These are phyloP conservation scores for Aleiodes alternator DNA, from an alignment of 2,888 invertebrate genomes.

Conservation along the genomic window DNA sequence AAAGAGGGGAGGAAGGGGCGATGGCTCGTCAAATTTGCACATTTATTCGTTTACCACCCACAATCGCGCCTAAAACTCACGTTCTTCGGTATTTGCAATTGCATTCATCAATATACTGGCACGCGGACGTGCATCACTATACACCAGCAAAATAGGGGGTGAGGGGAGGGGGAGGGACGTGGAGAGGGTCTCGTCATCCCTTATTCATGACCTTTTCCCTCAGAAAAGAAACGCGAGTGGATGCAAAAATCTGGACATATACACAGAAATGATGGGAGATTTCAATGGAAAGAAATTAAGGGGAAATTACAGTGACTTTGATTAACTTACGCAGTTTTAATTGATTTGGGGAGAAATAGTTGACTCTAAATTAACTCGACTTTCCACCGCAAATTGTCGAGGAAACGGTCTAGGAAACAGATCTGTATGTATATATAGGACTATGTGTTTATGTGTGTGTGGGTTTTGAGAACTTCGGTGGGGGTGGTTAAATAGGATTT, in stretches of 20 bases:
- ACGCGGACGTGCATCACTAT: constrained; percentile 32
- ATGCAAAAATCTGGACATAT: not conserved
- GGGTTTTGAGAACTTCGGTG: too few relatives aligned
- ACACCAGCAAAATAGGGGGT: not conserved
- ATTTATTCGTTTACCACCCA: constrained; percentile 71
- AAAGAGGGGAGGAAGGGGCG: constrained; percentile 46
- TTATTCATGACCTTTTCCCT: constrained; percentile 65
- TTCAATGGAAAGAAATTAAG: too few relatives aligned
- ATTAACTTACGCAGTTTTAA: constrained; percentile 60
- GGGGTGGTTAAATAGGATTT: constrained; percentile 24
- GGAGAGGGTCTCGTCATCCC: constrained; percentile 59
- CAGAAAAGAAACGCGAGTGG: constrained; percentile 28
- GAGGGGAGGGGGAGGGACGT: too few relatives aligned
- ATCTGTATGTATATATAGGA: too few relatives aligned
- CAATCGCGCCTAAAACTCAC: constrained; percentile 66
- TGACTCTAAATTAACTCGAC: constrained; percentile 51
- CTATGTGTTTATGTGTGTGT: constrained; percentile 38
- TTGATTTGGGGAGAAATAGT: constrained; percentile 72
- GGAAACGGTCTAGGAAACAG: too few relatives aligned
- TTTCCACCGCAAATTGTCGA: constrained; percentile 15
- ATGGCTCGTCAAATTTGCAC: constrained; percentile 70
- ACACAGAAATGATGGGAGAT: too few relatives aligned
- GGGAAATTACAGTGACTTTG: not conserved
- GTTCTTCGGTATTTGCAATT: constrained; percentile 57
- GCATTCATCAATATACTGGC: constrained; percentile 51